Evolutionary conservation across 2,113 vertebrate species (phyloP), one percentile per base, ranked within the genome.

Genomic region (Chamaetylas fuelleborni): DNA sequence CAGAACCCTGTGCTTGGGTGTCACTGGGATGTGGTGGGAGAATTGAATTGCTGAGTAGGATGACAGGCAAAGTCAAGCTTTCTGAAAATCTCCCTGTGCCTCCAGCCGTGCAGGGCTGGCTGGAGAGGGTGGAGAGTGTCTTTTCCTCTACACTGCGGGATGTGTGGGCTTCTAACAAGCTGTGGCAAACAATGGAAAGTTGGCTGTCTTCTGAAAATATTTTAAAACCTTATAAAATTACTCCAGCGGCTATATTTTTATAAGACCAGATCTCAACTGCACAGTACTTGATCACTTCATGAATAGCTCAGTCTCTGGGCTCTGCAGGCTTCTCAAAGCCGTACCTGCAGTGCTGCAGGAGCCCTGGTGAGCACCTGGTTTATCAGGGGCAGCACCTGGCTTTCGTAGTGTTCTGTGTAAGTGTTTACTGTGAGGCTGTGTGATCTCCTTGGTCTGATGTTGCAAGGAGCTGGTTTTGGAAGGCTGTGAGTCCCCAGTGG

Each of bases 181-280:
- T 77, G 69, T 34, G 84, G 62, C 81, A 73, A 92, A 95, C 93
- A 97, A 89, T 69, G 81, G 84, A 91, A 92, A 93, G 58, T 79
- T 95, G 81, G 81, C 78, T 90, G 93, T 90, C 92, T 84, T 73
- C 86, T 86, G 93, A 81, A 89, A 88, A 80, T 54, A 76, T 33
- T 80, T 88, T 62, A 73, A 94, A 92, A 67, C 65, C 70, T 43
- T 89, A 9, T 76, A 82, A 94, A 95, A 88, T 60, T 22, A 76
- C 48, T 93, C 36, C 34, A 48, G 28, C 24, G 9, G 78, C 90
- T 72, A 12, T 5, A 1, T 33, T 81, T 91, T 92, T 70, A n/a
- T n/a, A 33, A 88, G 71, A 66, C 22, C 45, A 56, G 87, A 43
- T 93, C 80, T 88, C 65, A 60, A 73, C 80, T 60, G 18, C 5